Conservation (phyloP, 2,888 invertebrate species). For the Calameuta idolon region DNA sequence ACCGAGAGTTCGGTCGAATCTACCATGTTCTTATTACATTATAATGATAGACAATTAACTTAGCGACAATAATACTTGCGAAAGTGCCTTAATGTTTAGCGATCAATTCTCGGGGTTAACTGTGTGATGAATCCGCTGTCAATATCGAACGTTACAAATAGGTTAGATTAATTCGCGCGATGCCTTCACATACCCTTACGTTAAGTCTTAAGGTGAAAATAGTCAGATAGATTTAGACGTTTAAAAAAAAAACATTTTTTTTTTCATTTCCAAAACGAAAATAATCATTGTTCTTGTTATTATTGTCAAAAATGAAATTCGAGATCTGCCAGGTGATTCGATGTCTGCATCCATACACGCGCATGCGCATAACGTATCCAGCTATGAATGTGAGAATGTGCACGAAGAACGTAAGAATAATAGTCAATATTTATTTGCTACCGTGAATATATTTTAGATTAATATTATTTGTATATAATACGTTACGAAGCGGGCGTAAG, state of each 20-base stretch:
- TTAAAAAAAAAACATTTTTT: background rate
- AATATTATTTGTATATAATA: slow-evolving; percentile 8
- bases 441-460: slow-evolving; percentile 3
- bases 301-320: background rate
- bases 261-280: background rate
- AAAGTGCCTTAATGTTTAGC: background rate
- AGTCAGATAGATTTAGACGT: background rate
- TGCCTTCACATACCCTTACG: background rate
- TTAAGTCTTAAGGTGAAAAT: background rate
- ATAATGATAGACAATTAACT: background rate
- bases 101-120: background rate
- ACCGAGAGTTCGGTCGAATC: background rate
- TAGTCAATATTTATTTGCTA: slow-evolving; percentile 9
- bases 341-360: background rate
- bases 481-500: background rate
- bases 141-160: background rate
- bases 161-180: background rate
- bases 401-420: background rate
- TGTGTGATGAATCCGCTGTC: background rate
- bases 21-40: background rate
- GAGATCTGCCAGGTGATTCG: background rate
- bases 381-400: background rate
- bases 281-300: too few species aligned
- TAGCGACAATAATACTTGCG: background rate
- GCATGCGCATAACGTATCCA: background rate